Conservation (phyloP, 1,140 invertebrate species). For the Trypoxylus dichotomus region DNA sequence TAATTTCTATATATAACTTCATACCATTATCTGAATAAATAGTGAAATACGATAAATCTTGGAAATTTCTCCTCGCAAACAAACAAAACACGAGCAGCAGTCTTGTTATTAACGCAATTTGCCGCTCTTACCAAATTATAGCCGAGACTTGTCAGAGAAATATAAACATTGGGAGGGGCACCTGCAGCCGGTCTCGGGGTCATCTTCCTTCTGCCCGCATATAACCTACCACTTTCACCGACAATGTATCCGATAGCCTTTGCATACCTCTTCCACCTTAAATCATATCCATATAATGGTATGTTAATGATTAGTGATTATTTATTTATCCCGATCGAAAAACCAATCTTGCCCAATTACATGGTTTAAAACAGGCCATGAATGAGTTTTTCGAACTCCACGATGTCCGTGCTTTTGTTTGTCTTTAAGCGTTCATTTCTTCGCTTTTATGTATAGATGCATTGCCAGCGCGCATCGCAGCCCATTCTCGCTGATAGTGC, state of each 20-base stretch:
- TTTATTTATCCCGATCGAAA: slow-evolving; percentile 26
- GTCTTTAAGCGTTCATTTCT: neutral
- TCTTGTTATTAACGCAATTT: slow-evolving; percentile 1
- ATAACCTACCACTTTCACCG: neutral
- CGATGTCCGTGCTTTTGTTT: neutral
- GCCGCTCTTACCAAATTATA: neutral
- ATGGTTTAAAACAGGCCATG: slow-evolving; percentile 3
- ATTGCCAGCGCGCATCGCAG: neutral
- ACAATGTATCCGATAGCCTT: neutral
- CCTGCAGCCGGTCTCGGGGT: slow-evolving; percentile 17
- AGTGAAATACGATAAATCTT: too few species aligned
- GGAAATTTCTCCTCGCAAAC: too few species aligned
- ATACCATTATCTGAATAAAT: too few species aligned
- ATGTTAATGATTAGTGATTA: slow-evolving; percentile 29
- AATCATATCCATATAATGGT: slow-evolving; percentile 9
- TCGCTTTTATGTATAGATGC: neutral
- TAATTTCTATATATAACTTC: too few species aligned
- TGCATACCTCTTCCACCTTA: neutral
- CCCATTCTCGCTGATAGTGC: neutral
- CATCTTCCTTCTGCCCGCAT: neutral
- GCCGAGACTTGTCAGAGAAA: slow-evolving; percentile 6
- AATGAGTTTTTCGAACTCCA: slow-evolving; percentile 17
- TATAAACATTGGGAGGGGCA: slow-evolving; percentile 27
- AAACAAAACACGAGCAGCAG: neutral
- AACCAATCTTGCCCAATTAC: slow-evolving; percentile 27